A percentile compares a stretch with the other conserved stretches of the same genome.
Conservation (phyloP, 2,113 vertebrate genomes). For the Telmatochromis sp. region DNA sequence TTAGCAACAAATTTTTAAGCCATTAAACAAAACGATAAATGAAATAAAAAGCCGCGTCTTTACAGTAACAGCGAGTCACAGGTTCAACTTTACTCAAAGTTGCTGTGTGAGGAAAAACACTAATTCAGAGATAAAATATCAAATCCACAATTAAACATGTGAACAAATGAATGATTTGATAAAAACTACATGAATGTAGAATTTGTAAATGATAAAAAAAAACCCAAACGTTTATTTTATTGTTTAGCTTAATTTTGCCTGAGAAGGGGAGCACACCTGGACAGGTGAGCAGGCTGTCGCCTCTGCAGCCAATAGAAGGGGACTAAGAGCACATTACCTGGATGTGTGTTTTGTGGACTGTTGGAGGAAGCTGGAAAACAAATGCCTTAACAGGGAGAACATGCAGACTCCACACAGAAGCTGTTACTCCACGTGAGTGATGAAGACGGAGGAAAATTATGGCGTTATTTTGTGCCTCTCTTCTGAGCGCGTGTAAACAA, state of each 20-base stretch:
- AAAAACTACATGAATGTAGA: neutral
- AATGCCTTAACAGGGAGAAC: neutral
- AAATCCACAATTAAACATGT: neutral
- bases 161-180: neutral
- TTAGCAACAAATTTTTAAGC: neutral
- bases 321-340: neutral
- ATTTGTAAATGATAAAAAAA: neutral
- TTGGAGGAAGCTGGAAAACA: neutral
- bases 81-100: neutral
- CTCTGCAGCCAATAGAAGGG: neutral
- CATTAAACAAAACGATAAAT: neutral
- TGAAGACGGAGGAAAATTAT: neutral
- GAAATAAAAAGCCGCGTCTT: neutral
- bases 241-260: neutral
- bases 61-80: neutral
- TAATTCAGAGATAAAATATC: neutral
- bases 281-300: neutral
- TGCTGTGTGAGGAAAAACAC: neutral
- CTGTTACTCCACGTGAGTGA: neutral
- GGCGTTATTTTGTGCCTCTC: neutral
- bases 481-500: neutral
- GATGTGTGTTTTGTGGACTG: neutral
- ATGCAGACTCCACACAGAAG: neutral
- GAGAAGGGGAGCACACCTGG: neutral
- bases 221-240: fast-evolving